Evolutionary conservation across 2,113 vertebrate genomes (phyloP), one percentile per base, ranked within the genome.

Genomic region (Gallinago media): DNA sequence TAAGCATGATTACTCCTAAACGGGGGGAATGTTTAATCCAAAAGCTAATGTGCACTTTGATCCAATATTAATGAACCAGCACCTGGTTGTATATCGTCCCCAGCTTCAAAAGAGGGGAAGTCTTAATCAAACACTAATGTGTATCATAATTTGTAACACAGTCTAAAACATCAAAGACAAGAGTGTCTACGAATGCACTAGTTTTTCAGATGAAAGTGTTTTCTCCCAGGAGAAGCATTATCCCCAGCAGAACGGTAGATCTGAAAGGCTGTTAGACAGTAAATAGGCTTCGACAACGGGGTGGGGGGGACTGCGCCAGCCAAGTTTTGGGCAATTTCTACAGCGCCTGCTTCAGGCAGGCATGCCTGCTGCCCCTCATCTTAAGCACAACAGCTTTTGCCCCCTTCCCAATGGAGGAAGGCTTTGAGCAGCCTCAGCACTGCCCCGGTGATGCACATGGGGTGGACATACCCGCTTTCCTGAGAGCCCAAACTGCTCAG

Each of bases 101-200:
- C 67, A 87, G 94, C 92, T 97, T 97, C 96, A 96, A 96, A 96
- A 94, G 91, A 97, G 95, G 95, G 94, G 92, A 95, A 97, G 91
- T 94, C 94, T 96, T 96, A 96, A 97, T 96, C 96, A 96, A 95
- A 94, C 76, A 85, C 95, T 97, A 96, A 95, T 95, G 86, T 94
- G 95, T 96, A 95, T 96, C 94, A 91, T 96, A 95, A 97, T 97
- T 97, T 94, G 96, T 96, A 96, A 97, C 88, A 94, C 95, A 95
- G 83, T 76, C 88, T 92, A 94, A 82, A 94, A 96, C 96, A 97
- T 97, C 96, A 97, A 97, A 97, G 96, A 94, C 88, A 92, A 92
- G 85, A 94, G 76, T 7, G 22, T 81, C 94, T 87, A 92, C 0
- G 38, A 94, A 88, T 94, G 92, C 91, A 75, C 88, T 55, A 61